These are phyloP conservation scores for Aradophagus sp. DNA, from an alignment of 1,140 invertebrate species.

Conservation along the genomic window DNA sequence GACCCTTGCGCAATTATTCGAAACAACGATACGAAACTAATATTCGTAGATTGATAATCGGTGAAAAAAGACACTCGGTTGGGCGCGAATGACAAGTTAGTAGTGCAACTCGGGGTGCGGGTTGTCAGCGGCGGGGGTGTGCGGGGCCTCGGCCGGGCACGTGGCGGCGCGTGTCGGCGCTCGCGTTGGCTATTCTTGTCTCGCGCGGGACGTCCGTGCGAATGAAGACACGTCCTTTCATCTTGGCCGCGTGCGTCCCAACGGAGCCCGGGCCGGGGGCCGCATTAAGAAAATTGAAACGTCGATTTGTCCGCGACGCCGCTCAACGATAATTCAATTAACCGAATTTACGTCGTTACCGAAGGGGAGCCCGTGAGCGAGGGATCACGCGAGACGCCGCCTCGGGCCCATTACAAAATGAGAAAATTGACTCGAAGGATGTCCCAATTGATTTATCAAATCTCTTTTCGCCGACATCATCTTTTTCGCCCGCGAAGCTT, in stretches of 20 bases:
- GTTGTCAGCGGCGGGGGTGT: constrained; percentile 57
- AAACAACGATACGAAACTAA: constrained; percentile 16
- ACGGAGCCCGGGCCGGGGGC: constrained; percentile 23
- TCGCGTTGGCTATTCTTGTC: constrained; percentile 24
- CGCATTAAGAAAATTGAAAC: constrained; percentile 76
- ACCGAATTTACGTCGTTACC: no score
- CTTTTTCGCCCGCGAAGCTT: not conserved
- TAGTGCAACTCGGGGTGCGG: constrained; percentile 50
- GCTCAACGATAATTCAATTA: constrained; percentile 71
- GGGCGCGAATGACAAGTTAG: constrained; percentile 53
- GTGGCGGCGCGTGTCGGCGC: constrained; percentile 67
- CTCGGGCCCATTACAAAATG: constrained; percentile 44
- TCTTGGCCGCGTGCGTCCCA: constrained; percentile 39
- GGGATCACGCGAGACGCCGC: constrained; percentile 36
- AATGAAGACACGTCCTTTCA: constrained; percentile 53
- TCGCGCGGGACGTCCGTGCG: constrained; percentile 23
- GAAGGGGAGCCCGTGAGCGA: constrained; percentile 33
- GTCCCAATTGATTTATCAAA: constrained; percentile 51
- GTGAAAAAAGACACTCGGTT: constrained; percentile 34
- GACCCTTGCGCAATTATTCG: constrained; percentile 9
- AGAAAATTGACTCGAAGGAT: constrained; percentile 53
- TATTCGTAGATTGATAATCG: no score
- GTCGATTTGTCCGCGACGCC: constrained; percentile 73
- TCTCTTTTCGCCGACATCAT: constrained; percentile 18
- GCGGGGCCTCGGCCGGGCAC: constrained; percentile 63